Evolutionary conservation across 1,140 invertebrate genomes (phyloP).

Genomic region (Pantala flavescens): DNA sequence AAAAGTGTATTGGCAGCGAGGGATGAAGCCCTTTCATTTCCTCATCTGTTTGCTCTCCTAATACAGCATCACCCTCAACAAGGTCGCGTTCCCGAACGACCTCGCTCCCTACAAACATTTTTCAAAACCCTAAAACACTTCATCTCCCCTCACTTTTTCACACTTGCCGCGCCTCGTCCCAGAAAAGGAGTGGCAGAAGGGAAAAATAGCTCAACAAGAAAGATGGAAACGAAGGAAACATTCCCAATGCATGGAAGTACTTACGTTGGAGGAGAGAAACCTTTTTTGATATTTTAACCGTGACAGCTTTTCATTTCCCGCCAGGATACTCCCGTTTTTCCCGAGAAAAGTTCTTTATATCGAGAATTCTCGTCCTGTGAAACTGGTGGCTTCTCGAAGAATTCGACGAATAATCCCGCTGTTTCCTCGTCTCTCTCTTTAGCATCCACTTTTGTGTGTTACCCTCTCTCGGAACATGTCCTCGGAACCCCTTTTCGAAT

Average conservation of each 20-base stretch:
- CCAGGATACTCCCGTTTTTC: background rate
- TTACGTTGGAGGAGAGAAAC: background rate
- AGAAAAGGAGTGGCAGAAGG: background rate
- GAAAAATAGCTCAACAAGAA: background rate
- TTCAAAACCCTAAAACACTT: background rate
- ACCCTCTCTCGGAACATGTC: too few relatives aligned
- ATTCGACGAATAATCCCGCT: too few relatives aligned
- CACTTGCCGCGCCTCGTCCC: background rate
- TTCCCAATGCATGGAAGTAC: background rate
- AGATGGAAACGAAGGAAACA: background rate
- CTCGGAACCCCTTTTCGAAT: too few relatives aligned
- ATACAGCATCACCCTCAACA: background rate
- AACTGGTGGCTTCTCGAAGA: too few relatives aligned
- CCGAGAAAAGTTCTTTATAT: background rate
- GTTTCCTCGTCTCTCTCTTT: too few relatives aligned
- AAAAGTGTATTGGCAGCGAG: too few relatives aligned
- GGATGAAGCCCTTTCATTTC: too few relatives aligned
- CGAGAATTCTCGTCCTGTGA: background rate
- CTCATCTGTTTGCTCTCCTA: background rate
- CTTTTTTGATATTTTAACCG: slow-evolving; percentile 1
- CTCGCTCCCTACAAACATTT: background rate
- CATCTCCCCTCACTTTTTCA: background rate
- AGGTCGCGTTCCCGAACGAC: background rate
- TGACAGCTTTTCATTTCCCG: slow-evolving; percentile 5
- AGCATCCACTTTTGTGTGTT: too few relatives aligned